Conservation (phyloP, 2,797 vertebrate species). For the Serranus cabrilla region DNA sequence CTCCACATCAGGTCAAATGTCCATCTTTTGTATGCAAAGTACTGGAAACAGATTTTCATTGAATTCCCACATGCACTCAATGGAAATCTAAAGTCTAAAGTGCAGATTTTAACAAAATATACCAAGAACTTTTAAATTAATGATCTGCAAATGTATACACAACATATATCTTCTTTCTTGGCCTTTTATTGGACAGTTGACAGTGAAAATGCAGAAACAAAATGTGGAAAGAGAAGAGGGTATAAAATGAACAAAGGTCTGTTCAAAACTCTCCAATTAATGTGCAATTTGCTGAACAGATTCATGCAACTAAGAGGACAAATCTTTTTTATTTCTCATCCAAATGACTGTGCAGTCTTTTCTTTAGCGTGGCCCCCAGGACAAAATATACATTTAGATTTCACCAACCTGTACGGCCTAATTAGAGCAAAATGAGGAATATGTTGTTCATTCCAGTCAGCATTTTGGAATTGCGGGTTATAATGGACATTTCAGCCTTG, state of each 20-base stretch:
- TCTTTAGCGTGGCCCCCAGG: conserved; percentile 10
- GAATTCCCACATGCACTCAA: neutral
- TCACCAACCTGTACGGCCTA: neutral
- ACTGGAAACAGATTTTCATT: conserved; percentile 7
- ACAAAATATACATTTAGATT: conserved; percentile 22
- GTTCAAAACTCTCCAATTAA: neutral
- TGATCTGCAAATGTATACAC: neutral
- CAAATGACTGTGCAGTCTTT: conserved; percentile 5
- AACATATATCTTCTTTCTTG: no score
- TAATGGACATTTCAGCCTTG: conserved; percentile 18
- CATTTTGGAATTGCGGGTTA: neutral
- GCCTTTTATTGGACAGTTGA: neutral
- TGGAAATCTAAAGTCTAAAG: neutral
- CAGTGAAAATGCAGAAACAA: neutral
- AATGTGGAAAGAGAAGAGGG: neutral
- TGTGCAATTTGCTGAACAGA: neutral
- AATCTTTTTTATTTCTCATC: conserved; percentile 10
- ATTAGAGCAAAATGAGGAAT: conserved; percentile 13
- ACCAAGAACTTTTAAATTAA: neutral
- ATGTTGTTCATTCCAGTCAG: neutral
- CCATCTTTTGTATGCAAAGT: neutral
- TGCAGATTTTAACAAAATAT: neutral
- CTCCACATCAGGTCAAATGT: neutral
- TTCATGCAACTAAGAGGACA: neutral
- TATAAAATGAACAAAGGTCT: neutral